Evolutionary conservation across 2,888 invertebrate species (phyloP).

Genomic region (Blera fallax): DNA sequence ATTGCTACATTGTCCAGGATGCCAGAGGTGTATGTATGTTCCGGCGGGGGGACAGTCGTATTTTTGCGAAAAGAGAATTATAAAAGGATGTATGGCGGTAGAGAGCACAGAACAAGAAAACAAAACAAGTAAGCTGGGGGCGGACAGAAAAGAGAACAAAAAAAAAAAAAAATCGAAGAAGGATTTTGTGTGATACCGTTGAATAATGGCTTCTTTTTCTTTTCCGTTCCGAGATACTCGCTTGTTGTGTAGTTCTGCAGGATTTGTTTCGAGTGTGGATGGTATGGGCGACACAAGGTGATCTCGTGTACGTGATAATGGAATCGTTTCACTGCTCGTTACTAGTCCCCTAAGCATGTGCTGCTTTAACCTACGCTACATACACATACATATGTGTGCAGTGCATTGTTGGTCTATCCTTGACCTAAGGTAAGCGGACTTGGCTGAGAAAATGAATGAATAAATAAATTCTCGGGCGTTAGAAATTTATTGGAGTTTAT

Average conservation of each 20-base stretch:
- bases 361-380: not conserved
- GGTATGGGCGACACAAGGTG: conserved; percentile 33
- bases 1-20: conserved; percentile 68
- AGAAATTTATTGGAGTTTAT: not conserved
- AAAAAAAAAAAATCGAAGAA: conserved; percentile 27
- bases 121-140: conserved; percentile 59
- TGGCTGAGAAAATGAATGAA: not conserved
- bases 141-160: too few relatives aligned
- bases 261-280: conserved; percentile 31
- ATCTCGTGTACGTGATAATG: conserved; percentile 65
- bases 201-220: conserved; percentile 67
- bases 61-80: conserved; percentile 70
- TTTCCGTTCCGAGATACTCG: conserved; percentile 37
- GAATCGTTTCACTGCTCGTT: conserved; percentile 59
- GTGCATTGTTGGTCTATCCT: conserved; percentile 43
- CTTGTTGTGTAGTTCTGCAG: conserved; percentile 12
- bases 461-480: not conserved
- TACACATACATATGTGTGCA: not conserved
- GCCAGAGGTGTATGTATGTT: not conserved
- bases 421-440: conserved; percentile 44
- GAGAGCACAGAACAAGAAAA: conserved; percentile 55
- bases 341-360: conserved; percentile 44
- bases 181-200: conserved; percentile 72
- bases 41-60: conserved; percentile 16
- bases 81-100: conserved; percentile 66